Base-by-base conservation (phyloP, 1,140 invertebrate genomes). In the Meteorus sp. region DNA sequence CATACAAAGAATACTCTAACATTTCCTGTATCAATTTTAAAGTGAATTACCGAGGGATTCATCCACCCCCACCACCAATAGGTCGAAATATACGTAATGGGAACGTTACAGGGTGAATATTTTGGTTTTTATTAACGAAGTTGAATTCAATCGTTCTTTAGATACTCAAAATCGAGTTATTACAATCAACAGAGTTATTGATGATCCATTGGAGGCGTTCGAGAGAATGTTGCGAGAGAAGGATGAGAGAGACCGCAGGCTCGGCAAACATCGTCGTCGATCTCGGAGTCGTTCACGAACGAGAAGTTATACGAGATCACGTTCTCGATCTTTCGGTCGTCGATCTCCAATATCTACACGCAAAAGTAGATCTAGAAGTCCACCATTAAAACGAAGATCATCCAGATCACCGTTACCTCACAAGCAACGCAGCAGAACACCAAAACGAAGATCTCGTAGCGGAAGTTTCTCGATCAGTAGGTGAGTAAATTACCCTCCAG, bases 171-270 rank as follows among this genome's bases (percentile, higher is more conserved):
- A n/a, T n/a, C n/a, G n/a, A n/a, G 31, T 37, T 39, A 29, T 55
- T 13, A 41, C 66, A 52, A 52, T 58, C 70, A 77, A 39, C 65
- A 89, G 87, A 20, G 81, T 85, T 11, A 88, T 89, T 48, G 88
- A 91, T 68, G 91, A 94, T 77, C 89, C 90, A 7, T 72, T 94
- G 62, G 90, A 91, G 72, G 90, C 89, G 44, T 95, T 94, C 75
- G 88, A 93, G 71, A 81, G 90, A 61, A 90, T 94, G 78, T 82
- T 94, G 60, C 82, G 88, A 59, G 91, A 94, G 72, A 93, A 92
- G 78, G 90, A 93, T 74, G 87, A 88, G 71, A 78, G 85, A 31
- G 85, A 87, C 53, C 79, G 85, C 60, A 82, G 86, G 25, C 80
- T 88, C 43, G 87, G 87, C 56, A 83, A 84, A 48, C 83, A 86